Base-by-base conservation (phyloP, 2,888 invertebrate species). In the Antheraea assamensis region DNA sequence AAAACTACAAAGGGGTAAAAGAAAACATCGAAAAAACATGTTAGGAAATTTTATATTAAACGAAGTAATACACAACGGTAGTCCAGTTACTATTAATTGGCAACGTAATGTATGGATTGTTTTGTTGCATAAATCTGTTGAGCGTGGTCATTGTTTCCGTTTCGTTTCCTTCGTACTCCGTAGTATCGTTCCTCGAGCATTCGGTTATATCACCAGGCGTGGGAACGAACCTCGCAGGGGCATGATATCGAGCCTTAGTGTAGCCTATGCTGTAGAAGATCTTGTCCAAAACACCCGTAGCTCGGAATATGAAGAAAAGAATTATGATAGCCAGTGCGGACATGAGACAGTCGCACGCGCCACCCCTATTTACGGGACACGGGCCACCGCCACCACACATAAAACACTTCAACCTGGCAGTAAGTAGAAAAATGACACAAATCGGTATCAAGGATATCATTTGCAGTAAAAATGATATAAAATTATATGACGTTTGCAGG, bases 371-470 rank as follows among this genome's bases (percentile, higher is more conserved):
- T 2, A 88, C 87, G 0, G 90, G 89, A 31, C 92, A 91, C 0
- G 88, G 86, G 0, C 92, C 92, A 0, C 92, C 90, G 0, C 93
- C 92, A 0, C 92, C 89, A 55, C 93, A 92, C 87, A 92, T 85
- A 61, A 90, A 88, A 75, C 92, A 91, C 74, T 90, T 91, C 47
- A 92, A 80, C 49, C 86, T 82, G 1, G 92, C 83, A 10, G 92
- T 90, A 4, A 91, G 68, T 3, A 92, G 71, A 64, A 93, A 93
- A 24, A 92, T 89, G 3, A 88, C 72, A 75, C 93, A 93, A 71
- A 93, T 90, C 0, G 93, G 93, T 79, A 93, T 81, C 0, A 93
- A 83, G 0, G 93, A 92, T 75, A 92, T 71, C 82, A 91, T 83
- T 83, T 93, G 93, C 24, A 92, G 80, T 72, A 92, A 0, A 73